These are phyloP conservation scores for Lymantria dispar DNA, from an alignment of 2,888 invertebrate species.

Conservation along the genomic window DNA sequence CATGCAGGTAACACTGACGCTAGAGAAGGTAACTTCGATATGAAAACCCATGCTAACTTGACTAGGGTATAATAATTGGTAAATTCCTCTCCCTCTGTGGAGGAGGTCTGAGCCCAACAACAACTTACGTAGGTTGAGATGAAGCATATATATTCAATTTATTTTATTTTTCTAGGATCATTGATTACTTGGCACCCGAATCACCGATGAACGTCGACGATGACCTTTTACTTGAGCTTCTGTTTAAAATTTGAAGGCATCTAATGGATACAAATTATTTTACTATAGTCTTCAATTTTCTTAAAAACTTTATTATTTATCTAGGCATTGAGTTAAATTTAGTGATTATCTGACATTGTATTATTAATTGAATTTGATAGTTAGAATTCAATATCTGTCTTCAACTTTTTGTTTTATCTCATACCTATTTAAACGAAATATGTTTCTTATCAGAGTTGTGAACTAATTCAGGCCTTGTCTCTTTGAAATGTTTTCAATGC, in stretches of 20 bases:
- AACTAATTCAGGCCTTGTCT: conserved; percentile 66
- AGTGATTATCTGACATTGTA: conserved; percentile 10
- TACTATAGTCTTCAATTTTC: conserved; percentile 4
- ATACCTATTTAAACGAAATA: conserved; percentile 34
- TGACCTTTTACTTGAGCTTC: conserved; percentile 71
- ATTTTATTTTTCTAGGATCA: conserved; percentile 52
- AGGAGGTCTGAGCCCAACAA: no score
- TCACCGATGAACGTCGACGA: conserved; percentile 78
- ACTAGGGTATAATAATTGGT: no score
- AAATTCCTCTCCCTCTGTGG: no score
- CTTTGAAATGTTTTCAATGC: conserved; percentile 39
- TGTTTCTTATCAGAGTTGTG: conserved; percentile 63
- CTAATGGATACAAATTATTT: conserved; percentile 10
- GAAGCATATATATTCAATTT: no score
- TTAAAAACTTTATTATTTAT: background rate
- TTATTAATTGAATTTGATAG: no score
- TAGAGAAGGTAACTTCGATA: no score
- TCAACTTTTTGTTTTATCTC: no score
- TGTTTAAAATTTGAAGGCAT: conserved; percentile 68
- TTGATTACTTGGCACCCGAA: conserved; percentile 74
- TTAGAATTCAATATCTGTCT: no score
- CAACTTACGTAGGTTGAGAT: no score
- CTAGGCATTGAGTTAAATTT: background rate
- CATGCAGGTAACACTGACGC: no score
- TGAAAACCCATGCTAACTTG: no score